phyloP scores from a whole-genome alignment of 2,113 vertebrate genomes.

The Nestor notabilis region DNA sequence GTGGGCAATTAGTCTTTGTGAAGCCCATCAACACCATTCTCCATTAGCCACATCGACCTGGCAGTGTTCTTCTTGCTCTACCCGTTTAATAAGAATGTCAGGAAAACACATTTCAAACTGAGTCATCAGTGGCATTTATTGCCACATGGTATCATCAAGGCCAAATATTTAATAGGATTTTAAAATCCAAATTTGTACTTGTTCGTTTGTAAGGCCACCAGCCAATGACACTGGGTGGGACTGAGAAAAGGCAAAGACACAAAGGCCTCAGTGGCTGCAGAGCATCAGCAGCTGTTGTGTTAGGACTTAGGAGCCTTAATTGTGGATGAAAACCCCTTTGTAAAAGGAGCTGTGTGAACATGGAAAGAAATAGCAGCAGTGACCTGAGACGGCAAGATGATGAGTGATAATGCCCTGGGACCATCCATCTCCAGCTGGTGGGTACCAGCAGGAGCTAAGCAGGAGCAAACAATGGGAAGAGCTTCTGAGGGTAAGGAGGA shows the following conservation, averaged over 20 bases:
- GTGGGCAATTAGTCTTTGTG: constrained; percentile 29
- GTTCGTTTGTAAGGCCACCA: not conserved
- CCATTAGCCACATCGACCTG: not conserved
- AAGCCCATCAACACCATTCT: constrained; percentile 33
- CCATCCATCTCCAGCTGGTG: not conserved
- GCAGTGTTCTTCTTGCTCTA: not conserved
- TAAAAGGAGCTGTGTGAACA: not conserved
- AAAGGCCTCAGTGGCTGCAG: not conserved
- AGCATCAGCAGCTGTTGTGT: not conserved
- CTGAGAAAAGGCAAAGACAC: not conserved
- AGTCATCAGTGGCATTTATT: not conserved
- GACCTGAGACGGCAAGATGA: not conserved
- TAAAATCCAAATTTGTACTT: not conserved
- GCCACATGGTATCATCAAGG: not conserved
- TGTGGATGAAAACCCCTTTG: not conserved
- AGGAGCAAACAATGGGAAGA: not conserved
- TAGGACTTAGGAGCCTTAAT: not conserved
- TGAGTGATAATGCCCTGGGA: not conserved
- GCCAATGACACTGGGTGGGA: not conserved
- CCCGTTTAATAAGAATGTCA: not conserved
- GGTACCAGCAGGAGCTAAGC: not conserved
- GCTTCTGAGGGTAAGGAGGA: not conserved
- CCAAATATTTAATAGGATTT: not conserved
- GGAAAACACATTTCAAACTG: constrained; percentile 14
- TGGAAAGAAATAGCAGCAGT: not conserved